Conservation (phyloP, 2,797 vertebrate genomes). For the Coreius guichenoti region DNA sequence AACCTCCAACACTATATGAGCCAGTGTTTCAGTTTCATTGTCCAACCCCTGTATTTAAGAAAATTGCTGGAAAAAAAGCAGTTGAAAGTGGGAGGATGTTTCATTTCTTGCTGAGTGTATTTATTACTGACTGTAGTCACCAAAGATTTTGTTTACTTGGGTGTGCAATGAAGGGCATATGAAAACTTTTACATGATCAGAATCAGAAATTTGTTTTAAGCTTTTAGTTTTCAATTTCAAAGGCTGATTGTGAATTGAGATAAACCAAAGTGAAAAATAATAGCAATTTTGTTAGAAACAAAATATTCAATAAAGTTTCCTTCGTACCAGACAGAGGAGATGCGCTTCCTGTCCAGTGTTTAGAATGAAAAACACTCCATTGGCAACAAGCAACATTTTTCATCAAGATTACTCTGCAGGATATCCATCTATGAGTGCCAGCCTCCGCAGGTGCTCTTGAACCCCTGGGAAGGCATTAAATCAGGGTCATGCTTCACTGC, state of each 20-base stretch:
- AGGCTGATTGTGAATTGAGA: background rate
- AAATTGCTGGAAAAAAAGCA: too few relatives aligned
- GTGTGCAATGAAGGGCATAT: background rate
- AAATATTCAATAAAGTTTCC: background rate
- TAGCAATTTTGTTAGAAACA: background rate
- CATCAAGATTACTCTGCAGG: background rate
- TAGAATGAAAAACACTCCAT: constrained; percentile 3
- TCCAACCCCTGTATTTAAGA: too few relatives aligned
- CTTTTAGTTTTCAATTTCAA: background rate
- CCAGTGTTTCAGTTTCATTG: too few relatives aligned
- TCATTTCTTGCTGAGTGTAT: background rate
- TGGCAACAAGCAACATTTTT: constrained; percentile 3
- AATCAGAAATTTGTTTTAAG: background rate
- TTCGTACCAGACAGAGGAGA: background rate
- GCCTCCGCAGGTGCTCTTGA: background rate
- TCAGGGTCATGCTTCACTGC: constrained; percentile 2
- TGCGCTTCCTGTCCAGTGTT: background rate
- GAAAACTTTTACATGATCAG: background rate
- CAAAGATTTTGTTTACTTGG: background rate
- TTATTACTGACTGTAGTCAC: background rate
- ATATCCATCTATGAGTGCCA: background rate
- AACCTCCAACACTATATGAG: too few relatives aligned
- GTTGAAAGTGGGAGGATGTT: too few relatives aligned
- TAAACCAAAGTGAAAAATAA: background rate
- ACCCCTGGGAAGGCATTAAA: background rate